Conservation (phyloP, 2,113 vertebrate genomes). For the Thymallus thymallus region DNA sequence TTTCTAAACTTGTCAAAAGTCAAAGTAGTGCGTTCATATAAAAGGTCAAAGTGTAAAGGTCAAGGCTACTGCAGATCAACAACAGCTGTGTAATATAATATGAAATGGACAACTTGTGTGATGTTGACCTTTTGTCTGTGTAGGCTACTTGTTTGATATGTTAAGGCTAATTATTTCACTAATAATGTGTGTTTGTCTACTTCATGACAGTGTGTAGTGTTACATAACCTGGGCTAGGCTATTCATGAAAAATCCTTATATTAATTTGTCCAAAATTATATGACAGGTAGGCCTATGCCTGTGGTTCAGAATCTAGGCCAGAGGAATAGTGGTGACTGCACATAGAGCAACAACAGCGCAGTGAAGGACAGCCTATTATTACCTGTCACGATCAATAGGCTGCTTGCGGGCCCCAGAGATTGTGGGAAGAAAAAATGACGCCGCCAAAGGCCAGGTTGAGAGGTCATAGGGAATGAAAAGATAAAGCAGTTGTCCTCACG, state of each 20-base stretch:
- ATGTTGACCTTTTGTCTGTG: too few species aligned
- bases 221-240: too few species aligned
- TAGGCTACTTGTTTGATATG: too few species aligned
- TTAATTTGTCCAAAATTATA: too few species aligned
- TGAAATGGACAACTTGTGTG: neutral
- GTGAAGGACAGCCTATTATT: neutral
- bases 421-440: conserved; percentile 19
- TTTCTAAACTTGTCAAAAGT: too few species aligned
- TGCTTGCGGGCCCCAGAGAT: conserved; percentile 32
- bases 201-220: too few species aligned
- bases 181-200: too few species aligned
- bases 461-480: conserved; percentile 46
- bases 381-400: conserved; percentile 13
- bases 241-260: too few species aligned
- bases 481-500: conserved; percentile 70
- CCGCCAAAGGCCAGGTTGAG: conserved; percentile 56
- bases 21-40: too few species aligned
- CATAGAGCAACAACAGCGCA: neutral
- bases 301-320: neutral
- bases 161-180: too few species aligned
- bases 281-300: neutral
- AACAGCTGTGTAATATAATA: conserved; percentile 2
- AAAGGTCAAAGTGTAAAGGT: too few species aligned
- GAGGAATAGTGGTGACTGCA: neutral
- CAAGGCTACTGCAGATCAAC: too few species aligned